Percentiles rank a stretch among this genome's conserved stretches.
Evolutionary conservation across 2,113 vertebrate genomes (phyloP).

Genomic region (Lynx canadensis): DNA sequence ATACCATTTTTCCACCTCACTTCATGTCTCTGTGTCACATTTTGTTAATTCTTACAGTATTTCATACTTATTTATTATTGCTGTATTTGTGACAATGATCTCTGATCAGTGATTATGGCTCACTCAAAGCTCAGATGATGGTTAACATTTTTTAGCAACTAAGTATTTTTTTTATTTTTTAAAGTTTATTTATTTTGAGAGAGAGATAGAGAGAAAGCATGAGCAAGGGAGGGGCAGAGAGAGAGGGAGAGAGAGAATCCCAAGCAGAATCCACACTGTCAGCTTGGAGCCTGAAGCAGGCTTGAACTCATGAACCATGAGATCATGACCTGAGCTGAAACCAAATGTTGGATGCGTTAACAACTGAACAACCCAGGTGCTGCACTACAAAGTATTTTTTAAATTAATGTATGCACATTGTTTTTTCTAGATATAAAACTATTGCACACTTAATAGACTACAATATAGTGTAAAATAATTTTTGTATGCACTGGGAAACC

Average conservation of each 20-base stretch:
- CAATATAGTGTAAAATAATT: not conserved
- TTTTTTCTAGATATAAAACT: not conserved
- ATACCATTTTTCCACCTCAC: not conserved
- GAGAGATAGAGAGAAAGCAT: too few species aligned
- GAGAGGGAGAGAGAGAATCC: too few species aligned
- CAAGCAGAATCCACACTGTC: too few species aligned
- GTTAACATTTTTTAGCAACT: not conserved
- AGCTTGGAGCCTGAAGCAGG: too few species aligned
- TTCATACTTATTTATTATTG: not conserved
- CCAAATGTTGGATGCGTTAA: too few species aligned
- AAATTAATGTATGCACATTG: not conserved
- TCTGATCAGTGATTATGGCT: not conserved
- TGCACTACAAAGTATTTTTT: not conserved
- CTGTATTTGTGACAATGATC: not conserved
- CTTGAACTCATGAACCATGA: too few species aligned
- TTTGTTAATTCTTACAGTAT: not conserved
- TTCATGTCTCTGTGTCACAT: not conserved
- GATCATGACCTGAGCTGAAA: too few species aligned
- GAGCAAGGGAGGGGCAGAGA: too few species aligned
- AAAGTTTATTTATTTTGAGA: too few species aligned
- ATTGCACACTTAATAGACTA: not conserved
- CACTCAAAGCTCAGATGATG: not conserved
- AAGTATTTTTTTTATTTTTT: not conserved
- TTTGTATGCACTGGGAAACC: not conserved
- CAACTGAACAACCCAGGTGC: too few species aligned